These are phyloP conservation scores for Huso huso DNA, from an alignment of 2,797 vertebrate genomes.

Conservation along the genomic window DNA sequence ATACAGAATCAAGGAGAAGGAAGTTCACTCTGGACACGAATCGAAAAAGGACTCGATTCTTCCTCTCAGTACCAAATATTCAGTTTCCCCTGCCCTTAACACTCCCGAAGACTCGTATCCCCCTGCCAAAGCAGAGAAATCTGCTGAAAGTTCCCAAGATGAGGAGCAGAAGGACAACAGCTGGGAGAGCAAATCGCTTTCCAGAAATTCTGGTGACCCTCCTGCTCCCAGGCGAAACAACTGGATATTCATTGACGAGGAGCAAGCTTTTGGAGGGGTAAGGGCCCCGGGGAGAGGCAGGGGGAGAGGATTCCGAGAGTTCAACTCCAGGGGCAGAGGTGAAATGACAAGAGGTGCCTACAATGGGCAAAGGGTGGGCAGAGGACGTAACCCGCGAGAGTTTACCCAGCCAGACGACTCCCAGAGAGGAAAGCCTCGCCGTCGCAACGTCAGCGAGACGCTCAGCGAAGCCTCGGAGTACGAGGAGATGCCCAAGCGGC, in stretches of 20 bases:
- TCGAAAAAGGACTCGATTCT: constrained; percentile 63
- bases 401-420: constrained; percentile 76
- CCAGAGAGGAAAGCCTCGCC: constrained; percentile 75
- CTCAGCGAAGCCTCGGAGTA: constrained; percentile 92
- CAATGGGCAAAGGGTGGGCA: constrained; percentile 48
- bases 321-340: constrained; percentile 65
- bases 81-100: constrained; percentile 41
- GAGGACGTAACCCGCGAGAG: constrained; percentile 73
- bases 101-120: constrained; percentile 61
- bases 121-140: constrained; percentile 54
- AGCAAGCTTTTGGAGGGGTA: constrained; percentile 82
- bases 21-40: constrained; percentile 65
- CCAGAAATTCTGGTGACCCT: constrained; percentile 59
- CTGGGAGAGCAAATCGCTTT: constrained; percentile 63
- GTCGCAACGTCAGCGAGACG: constrained; percentile 88
- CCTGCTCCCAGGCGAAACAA: constrained; percentile 80
- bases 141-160: constrained; percentile 43
- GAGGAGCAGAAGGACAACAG: constrained; percentile 59
- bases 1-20: constrained; percentile 67
- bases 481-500: constrained; percentile 91
- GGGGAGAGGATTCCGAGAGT: constrained; percentile 80
- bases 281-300: constrained; percentile 74
- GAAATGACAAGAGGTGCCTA: constrained; percentile 43
- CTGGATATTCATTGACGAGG: constrained; percentile 97
- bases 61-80: constrained; percentile 43